Evolutionary conservation across 92 coral and sea anemone genomes (phyloP).

Genomic region (Zoanthus gigantus): DNA sequence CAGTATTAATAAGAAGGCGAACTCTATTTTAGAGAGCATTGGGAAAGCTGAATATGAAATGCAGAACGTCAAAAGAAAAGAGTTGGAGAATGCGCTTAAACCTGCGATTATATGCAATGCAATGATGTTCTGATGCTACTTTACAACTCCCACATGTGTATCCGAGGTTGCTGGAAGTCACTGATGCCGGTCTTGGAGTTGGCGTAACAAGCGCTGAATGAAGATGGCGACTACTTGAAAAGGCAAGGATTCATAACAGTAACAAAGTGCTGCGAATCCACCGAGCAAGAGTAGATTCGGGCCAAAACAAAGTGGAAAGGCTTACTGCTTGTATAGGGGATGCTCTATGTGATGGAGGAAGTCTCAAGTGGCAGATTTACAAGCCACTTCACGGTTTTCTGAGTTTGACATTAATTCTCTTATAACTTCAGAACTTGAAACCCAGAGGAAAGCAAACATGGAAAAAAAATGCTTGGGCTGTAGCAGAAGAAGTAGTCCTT

Average conservation of each 20-base stretch:
- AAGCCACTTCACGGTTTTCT: background rate
- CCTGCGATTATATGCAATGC: too few relatives aligned
- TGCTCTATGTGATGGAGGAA: background rate
- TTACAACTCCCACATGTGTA: too few relatives aligned
- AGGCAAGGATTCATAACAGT: background rate
- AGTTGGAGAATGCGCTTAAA: too few relatives aligned
- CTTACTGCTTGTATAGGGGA: background rate
- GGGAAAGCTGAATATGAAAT: too few relatives aligned
- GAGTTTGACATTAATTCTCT: background rate
- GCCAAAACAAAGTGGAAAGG: background rate
- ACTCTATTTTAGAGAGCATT: too few relatives aligned
- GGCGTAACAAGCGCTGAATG: background rate
- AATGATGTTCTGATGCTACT: too few relatives aligned
- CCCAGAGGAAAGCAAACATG: constrained; percentile 43
- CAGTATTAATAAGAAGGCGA: too few relatives aligned
- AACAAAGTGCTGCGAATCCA: background rate
- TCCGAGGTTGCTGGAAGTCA: too few relatives aligned
- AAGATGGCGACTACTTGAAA: background rate
- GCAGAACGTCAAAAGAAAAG: too few relatives aligned
- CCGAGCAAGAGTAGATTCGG: background rate
- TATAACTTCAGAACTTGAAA: constrained; percentile 47
- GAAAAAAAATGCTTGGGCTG: constrained; percentile 70
- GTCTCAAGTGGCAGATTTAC: constrained; percentile 3
- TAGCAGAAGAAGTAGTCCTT: constrained; percentile 53
- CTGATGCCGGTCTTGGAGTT: too few relatives aligned